Conservation (phyloP, 2,113 vertebrate species). For the Tragulus kanchil region DNA sequence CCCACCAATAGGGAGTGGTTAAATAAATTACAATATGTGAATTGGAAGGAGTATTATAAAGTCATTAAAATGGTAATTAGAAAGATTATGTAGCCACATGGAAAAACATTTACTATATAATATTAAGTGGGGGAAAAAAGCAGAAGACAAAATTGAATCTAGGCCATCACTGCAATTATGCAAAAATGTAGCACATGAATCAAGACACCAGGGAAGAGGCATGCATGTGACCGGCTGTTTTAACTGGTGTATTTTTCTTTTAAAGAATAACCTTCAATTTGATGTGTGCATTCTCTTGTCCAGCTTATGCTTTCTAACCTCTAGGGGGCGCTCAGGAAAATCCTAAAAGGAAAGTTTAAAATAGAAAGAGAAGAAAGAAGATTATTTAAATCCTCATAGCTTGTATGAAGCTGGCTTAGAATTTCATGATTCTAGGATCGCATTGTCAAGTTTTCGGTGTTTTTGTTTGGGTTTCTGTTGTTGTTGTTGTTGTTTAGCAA, state of each 20-base stretch:
- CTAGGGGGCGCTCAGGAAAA: conserved; percentile 68
- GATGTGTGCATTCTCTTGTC: background rate
- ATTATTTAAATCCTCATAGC: background rate
- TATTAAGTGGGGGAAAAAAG: conserved; percentile 66
- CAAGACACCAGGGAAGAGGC: conserved; percentile 64
- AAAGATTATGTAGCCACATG: conserved; percentile 81
- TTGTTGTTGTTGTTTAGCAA: background rate
- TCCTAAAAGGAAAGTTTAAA: background rate
- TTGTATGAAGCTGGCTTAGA: background rate
- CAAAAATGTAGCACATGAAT: conserved; percentile 76
- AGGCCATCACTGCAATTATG: conserved; percentile 73
- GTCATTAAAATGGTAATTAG: conserved; percentile 85
- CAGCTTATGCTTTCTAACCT: background rate
- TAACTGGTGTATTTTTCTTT: background rate
- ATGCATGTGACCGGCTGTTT: conserved; percentile 50
- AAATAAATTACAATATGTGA: conserved; percentile 80
- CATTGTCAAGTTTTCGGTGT: background rate
- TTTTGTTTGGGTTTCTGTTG: background rate
- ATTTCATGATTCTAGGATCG: background rate
- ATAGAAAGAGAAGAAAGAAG: background rate
- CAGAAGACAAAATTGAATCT: conserved; percentile 77
- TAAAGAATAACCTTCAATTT: background rate
- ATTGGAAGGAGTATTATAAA: conserved; percentile 82
- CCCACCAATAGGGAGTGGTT: conserved; percentile 70
- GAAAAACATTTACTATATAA: conserved; percentile 82